Evolutionary conservation across 2,888 invertebrate species (phyloP).

Genomic region (Cyclophora punctaria): DNA sequence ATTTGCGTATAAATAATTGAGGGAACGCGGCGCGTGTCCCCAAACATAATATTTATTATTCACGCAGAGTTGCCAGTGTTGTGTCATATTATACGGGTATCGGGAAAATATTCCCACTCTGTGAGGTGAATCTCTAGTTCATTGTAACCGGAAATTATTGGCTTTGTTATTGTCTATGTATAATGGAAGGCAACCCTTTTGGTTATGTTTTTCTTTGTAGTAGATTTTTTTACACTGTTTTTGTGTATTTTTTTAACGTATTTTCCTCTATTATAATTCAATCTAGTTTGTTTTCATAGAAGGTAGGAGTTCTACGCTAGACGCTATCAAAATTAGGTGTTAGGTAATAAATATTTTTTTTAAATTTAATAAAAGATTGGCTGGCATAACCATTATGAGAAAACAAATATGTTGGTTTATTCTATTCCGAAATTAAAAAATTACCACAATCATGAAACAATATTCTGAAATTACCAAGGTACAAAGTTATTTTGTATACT

Average conservation of each 20-base stretch:
- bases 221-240: constrained; percentile 4
- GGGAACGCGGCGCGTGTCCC: constrained; percentile 49
- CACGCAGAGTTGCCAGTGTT: constrained; percentile 62
- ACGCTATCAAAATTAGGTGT: too few species aligned
- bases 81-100: constrained; percentile 70
- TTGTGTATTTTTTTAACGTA: constrained; percentile 7
- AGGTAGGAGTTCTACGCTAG: too few species aligned
- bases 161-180: constrained; percentile 17
- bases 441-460: too few species aligned
- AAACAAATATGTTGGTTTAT: too few species aligned
- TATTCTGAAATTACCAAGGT: too few species aligned
- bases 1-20: constrained; percentile 71
- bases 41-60: constrained; percentile 64
- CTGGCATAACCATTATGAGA: too few species aligned
- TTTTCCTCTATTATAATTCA: constrained; percentile 2
- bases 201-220: background rate
- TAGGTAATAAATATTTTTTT: too few species aligned
- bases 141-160: constrained; percentile 22
- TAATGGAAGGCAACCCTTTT: constrained; percentile 11
- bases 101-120: constrained; percentile 61
- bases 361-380: too few species aligned
- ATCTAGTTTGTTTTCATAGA: too few species aligned
- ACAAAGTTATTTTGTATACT: too few species aligned
- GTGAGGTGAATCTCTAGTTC: constrained; percentile 48
- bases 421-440: too few species aligned